Evolutionary conservation across 2,797 vertebrate species (phyloP).

Genomic region (Clarias fuscus): DNA sequence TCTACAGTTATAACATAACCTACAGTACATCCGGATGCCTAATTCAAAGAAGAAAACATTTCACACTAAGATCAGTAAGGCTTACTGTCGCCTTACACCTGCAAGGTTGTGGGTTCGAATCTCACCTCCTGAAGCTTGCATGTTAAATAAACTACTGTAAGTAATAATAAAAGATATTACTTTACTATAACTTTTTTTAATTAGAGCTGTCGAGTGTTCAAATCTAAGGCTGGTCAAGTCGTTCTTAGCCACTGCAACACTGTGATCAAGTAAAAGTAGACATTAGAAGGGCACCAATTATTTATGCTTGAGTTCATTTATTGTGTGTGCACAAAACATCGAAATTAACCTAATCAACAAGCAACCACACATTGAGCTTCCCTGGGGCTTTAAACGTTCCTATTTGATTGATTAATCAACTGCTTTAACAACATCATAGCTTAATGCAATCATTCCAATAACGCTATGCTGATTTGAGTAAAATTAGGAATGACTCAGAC

Average conservation of each 20-base stretch:
- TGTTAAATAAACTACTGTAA: too few species aligned
- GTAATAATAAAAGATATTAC: too few species aligned
- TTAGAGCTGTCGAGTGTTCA: too few species aligned
- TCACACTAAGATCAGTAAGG: background rate
- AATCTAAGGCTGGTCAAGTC: too few species aligned
- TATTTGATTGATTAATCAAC: slow-evolving; percentile 38
- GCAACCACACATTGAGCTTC: slow-evolving; percentile 24
- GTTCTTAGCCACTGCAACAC: background rate
- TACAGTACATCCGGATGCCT: background rate
- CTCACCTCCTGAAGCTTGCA: too few species aligned
- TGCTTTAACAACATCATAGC: slow-evolving; percentile 14
- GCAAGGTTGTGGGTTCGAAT: too few species aligned
- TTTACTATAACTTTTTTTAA: too few species aligned
- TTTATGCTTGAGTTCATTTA: slow-evolving; percentile 20
- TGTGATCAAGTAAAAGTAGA: slow-evolving; percentile 1
- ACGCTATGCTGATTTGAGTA: slow-evolving; percentile 14
- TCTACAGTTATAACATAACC: background rate
- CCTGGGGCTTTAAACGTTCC: slow-evolving; percentile 22
- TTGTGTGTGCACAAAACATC: slow-evolving; percentile 33
- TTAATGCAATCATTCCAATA: slow-evolving; percentile 7
- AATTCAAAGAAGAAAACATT: background rate
- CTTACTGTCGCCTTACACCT: too few species aligned
- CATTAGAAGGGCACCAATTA: slow-evolving; percentile 50
- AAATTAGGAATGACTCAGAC: slow-evolving; percentile 1
- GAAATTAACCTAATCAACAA: slow-evolving; percentile 35